Evolutionary conservation across 2,888 invertebrate species (phyloP), one percentile per base, ranked within the genome.

Genomic region (Koerneria pararmatus): DNA sequence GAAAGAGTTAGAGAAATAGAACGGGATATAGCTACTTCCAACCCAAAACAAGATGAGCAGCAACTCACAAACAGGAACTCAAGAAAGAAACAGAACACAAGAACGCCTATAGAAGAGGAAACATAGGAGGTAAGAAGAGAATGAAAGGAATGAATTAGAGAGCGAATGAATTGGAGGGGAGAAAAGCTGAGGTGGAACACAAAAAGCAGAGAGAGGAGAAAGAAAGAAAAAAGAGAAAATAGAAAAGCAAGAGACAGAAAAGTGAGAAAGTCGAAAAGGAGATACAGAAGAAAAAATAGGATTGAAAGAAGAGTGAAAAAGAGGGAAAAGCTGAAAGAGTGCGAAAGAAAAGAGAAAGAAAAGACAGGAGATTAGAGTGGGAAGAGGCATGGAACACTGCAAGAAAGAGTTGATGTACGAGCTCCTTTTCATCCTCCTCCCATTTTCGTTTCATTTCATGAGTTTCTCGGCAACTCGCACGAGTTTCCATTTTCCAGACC

Each of bases 71-170:
- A n/a, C n/a, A n/a, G n/a, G n/a, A n/a, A n/a, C n/a, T n/a, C n/a
- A n/a, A n/a, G n/a, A n/a, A n/a, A n/a, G n/a, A n/a, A n/a, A n/a
- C n/a, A n/a, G n/a, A n/a, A n/a, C n/a, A n/a, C n/a, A n/a, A n/a
- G n/a, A n/a, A n/a, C n/a, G n/a, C n/a, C n/a, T n/a, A n/a, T n/a
- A n/a, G n/a, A n/a, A n/a, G n/a, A n/a, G n/a, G n/a, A n/a, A n/a
- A n/a, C n/a, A n/a, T n/a, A n/a, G n/a, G n/a, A n/a, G n/a, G n/a
- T n/a, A n/a, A n/a, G n/a, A n/a, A n/a, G n/a, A n/a, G n/a, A n/a
- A n/a, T n/a, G 58, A 58, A 37, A 32, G 58, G 58, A 41, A 58
- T 58, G 41, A 58, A 5, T 37, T 37, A 27, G 37, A 57, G 3
- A 27, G 31, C 27, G 34, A 35, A 27, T 2, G 15, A 19, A 29